Conservation (phyloP, 2,113 vertebrate genomes). For the Cephalopterus ornatus region DNA sequence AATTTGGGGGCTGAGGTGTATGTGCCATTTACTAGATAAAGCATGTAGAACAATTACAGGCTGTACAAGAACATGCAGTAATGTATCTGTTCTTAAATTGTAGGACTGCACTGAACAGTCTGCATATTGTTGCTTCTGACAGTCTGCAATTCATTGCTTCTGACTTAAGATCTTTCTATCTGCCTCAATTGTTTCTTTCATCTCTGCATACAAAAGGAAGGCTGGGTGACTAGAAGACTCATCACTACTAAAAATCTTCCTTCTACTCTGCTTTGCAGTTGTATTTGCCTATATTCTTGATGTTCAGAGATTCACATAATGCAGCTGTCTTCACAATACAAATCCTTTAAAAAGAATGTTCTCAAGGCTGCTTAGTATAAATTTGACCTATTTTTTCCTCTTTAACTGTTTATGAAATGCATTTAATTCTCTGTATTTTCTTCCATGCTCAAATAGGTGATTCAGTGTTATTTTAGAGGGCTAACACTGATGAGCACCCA, state of each 20-base stretch:
- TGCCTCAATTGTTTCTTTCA: conserved; percentile 1
- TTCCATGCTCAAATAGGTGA: not conserved
- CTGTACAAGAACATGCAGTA: not conserved
- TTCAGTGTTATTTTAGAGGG: not conserved
- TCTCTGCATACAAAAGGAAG: not conserved
- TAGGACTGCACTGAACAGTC: not conserved
- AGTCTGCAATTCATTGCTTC: not conserved
- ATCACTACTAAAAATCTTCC: not conserved
- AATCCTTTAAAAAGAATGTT: conserved; percentile 5
- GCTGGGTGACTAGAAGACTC: not conserved
- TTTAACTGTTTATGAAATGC: not conserved
- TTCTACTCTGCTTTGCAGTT: not conserved
- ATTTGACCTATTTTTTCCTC: conserved; percentile 11
- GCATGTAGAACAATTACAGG: not conserved
- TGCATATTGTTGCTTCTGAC: not conserved
- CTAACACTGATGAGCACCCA: not conserved
- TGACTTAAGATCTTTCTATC: not conserved
- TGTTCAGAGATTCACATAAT: not conserved
- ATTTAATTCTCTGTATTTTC: not conserved
- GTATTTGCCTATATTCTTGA: not conserved
- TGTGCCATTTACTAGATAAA: not conserved
- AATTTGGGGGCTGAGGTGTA: not conserved
- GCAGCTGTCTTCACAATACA: not conserved
- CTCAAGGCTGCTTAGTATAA: not conserved
- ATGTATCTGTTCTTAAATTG: not conserved